These are phyloP conservation scores for Podocnemis expansa DNA, from an alignment of 2,113 vertebrate species.

Conservation along the genomic window DNA sequence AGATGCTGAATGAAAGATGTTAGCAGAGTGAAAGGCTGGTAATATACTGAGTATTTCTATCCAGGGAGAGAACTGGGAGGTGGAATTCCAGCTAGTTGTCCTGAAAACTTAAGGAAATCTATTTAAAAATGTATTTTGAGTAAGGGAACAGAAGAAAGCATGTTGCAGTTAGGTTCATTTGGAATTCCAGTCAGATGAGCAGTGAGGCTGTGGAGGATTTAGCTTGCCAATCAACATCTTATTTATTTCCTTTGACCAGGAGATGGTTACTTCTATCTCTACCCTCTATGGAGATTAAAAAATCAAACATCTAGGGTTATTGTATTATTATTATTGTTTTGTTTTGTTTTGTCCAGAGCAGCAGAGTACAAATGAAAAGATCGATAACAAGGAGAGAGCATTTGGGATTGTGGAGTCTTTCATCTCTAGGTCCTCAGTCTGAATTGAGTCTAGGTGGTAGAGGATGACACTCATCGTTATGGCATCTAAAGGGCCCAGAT, in stretches of 20 bases:
- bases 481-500: neutral
- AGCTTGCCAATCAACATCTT: slow-evolving; percentile 63
- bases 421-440: neutral
- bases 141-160: neutral
- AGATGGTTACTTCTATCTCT: neutral
- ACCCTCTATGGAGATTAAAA: neutral
- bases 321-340: neutral
- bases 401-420: rapidly evolving
- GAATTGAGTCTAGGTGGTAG: rapidly evolving
- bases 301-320: neutral
- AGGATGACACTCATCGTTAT: rapidly evolving
- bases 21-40: neutral
- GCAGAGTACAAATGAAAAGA: neutral
- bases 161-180: slow-evolving; percentile 33
- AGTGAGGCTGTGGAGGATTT: slow-evolving; percentile 35
- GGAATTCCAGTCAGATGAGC: slow-evolving; percentile 44
- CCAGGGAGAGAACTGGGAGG: neutral
- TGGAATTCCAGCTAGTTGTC: neutral
- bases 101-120: neutral
- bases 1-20: neutral
- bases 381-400: neutral
- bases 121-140: neutral
- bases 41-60: neutral
- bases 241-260: slow-evolving; percentile 53
- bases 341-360: neutral